phyloP scores from a whole-genome alignment of 2,888 invertebrate species.

The Eurytoma adleriae region DNA sequence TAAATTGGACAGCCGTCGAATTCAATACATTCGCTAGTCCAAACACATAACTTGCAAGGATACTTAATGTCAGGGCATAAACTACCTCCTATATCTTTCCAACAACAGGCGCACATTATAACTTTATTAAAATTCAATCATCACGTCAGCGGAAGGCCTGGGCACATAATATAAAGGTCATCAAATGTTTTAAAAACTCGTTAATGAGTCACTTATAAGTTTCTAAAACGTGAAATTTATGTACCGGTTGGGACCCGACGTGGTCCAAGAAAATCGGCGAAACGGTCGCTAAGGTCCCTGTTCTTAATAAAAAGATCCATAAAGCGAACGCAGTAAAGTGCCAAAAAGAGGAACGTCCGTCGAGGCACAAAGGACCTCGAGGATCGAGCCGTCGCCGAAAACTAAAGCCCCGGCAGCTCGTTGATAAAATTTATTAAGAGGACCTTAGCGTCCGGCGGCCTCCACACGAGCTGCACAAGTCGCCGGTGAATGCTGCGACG shows the following conservation, averaged over 20 bases:
- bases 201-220: conserved; percentile 57
- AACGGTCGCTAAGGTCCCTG: conserved; percentile 1
- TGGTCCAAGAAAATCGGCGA: neutral
- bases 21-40: no score
- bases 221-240: conserved; percentile 52
- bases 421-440: conserved; percentile 70
- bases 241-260: neutral
- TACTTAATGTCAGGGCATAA: conserved; percentile 12
- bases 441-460: conserved; percentile 50
- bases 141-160: neutral
- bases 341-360: conserved; percentile 48
- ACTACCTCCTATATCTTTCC: conserved; percentile 9
- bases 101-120: conserved; percentile 2
- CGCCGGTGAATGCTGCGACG: conserved; percentile 33
- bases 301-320: conserved; percentile 53
- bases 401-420: conserved; percentile 38
- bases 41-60: no score
- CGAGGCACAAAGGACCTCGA: conserved; percentile 22
- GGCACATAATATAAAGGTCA: neutral
- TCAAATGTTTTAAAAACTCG: conserved; percentile 49
- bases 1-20: no score
- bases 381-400: conserved; percentile 37
- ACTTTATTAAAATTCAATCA: conserved; percentile 55
- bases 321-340: conserved; percentile 47
- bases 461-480: conserved; percentile 44